phyloP scores from a whole-genome alignment of 2,888 invertebrate genomes.

The Eupithecia vulgata region DNA sequence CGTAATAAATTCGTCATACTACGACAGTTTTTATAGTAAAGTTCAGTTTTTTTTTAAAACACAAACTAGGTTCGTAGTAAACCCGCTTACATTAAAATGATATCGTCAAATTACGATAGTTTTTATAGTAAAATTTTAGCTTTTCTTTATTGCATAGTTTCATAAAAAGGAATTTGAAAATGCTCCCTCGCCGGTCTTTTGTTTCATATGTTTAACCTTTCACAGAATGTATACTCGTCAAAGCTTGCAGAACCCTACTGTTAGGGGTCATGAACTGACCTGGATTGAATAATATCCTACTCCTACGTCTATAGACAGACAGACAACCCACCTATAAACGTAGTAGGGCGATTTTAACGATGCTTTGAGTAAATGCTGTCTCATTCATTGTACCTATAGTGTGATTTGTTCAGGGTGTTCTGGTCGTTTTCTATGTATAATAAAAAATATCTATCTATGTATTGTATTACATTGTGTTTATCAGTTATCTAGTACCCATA shows the following conservation, averaged over 20 bases:
- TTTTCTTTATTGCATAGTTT: neutral
- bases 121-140: neutral
- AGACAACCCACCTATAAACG: slow-evolving; percentile 9
- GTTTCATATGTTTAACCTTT: slow-evolving; percentile 32
- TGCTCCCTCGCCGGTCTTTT: slow-evolving; percentile 5
- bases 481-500: too few species aligned
- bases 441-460: too few species aligned
- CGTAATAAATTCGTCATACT: too few species aligned
- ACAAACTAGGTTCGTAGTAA: neutral
- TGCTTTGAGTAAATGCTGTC: neutral
- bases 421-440: too few species aligned
- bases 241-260: slow-evolving; percentile 47
- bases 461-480: too few species aligned
- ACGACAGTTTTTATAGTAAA: neutral
- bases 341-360: slow-evolving; percentile 7
- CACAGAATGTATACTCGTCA: slow-evolving; percentile 36
- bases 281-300: slow-evolving; percentile 29
- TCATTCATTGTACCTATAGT: too few species aligned
- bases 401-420: too few species aligned
- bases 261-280: slow-evolving; percentile 48
- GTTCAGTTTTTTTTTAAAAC: neutral
- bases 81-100: neutral
- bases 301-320: slow-evolving; percentile 12
- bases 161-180: slow-evolving; percentile 14
- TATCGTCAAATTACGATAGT: neutral